These are phyloP conservation scores for Butorides virescens DNA, from an alignment of 2,113 vertebrate genomes.

Conservation along the genomic window DNA sequence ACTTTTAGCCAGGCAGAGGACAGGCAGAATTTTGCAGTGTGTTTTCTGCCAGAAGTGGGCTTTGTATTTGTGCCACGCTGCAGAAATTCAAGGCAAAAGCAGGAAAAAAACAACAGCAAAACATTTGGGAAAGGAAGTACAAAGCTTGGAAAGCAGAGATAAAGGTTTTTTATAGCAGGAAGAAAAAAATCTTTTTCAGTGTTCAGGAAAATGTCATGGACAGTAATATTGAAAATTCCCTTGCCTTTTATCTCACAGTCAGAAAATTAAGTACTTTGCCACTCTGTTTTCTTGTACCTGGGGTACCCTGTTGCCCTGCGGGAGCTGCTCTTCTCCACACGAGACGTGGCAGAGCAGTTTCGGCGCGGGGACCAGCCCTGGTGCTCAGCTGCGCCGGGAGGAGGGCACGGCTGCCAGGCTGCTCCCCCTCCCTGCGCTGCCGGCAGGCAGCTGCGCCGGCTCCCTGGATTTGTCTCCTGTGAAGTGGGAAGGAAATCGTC, in stretches of 20 bases:
- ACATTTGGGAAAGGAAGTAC: not conserved
- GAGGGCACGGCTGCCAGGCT: not conserved
- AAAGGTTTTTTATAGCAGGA: not conserved
- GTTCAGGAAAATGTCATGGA: not conserved
- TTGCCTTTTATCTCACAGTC: not conserved
- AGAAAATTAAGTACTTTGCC: not conserved
- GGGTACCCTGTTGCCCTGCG: not conserved
- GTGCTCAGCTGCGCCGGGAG: not conserved
- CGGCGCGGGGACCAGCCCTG: not conserved
- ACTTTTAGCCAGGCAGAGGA: not conserved
- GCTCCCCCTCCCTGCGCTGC: not conserved
- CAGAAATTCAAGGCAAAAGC: slow-evolving; percentile 40
- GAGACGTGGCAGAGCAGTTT: not conserved
- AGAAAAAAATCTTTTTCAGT: not conserved
- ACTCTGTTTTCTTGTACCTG: not conserved
- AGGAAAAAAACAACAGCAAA: not conserved
- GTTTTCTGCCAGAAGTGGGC: not conserved
- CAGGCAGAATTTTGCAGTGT: not conserved
- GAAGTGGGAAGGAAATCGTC: not conserved
- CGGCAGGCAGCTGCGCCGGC: not conserved
- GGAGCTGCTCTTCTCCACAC: not conserved
- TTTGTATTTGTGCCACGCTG: slow-evolving; percentile 27
- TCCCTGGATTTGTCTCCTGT: not conserved
- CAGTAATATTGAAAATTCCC: not conserved
- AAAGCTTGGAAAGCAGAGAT: not conserved